Evolutionary conservation across 1,140 invertebrate species (phyloP), one percentile per base, ranked within the genome.

Genomic region (Drosophila eugracilis): DNA sequence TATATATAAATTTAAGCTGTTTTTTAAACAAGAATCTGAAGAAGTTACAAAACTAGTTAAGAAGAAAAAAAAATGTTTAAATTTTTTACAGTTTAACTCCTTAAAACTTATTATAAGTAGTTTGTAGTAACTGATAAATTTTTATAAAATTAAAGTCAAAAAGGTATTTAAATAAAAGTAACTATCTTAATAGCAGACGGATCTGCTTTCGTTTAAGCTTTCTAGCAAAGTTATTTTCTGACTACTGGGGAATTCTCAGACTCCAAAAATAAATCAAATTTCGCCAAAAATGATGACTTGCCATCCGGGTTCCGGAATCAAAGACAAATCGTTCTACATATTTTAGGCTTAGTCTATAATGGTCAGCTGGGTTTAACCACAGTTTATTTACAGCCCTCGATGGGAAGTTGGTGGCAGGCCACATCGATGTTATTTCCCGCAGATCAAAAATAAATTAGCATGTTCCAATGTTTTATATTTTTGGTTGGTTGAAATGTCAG

Each of bases 381-480:
- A 30, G n/a, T 22, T 28, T 26, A 49, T 66, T 66, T 65, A 49
- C 62, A 26, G 30, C 17, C 5, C 15, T 32, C 7, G 15, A 32
- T 62, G 57, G 32, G 57, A 48, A 66, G 63, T 21, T 32, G 50
- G 5, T 39, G 48, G 28, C 48, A 24, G 48, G 12, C 48, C 22
- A 32, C 48, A 48, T 48, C 26, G 57, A 7, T 53, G 55, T 63
- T 62, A 42, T 66, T 67, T 67, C 60, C 63, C 60, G 63, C 45
- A 39, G 60, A 39, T 67, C 7, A 42, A 14, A 36, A 53, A 67
- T 67, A 67, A 67, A 67, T 67, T 67, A 67, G 60, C 60, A 19
- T 47, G 41, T 62, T 65, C 60, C 39, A n/a, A 65, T 28, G 30
- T 42, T 22, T 45, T 45, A 26, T 45, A 26, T 45, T 22, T 52